Percentiles rank a stretch among this genome's conserved stretches.
phyloP scores from a whole-genome alignment of 1,140 invertebrate species.

The Atta cephalotes region DNA sequence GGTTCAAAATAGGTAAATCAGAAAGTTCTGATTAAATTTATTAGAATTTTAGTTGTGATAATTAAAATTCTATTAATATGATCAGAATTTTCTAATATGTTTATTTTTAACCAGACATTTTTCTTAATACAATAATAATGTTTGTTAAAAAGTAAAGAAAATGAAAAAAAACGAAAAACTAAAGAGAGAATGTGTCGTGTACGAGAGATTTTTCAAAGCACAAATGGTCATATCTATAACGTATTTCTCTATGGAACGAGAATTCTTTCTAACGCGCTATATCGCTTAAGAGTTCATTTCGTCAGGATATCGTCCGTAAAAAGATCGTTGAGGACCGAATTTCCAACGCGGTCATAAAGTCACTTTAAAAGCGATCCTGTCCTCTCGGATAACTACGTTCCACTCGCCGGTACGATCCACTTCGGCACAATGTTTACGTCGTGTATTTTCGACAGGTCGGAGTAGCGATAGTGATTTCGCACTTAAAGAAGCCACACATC shows the following conservation, averaged over 20 bases:
- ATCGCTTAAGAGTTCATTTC: conserved; percentile 67
- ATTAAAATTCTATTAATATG: no score
- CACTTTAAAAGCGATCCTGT: conserved; percentile 62
- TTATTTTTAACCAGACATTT: no score
- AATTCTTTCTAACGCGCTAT: conserved; percentile 51
- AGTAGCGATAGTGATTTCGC: conserved; percentile 45
- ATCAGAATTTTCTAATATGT: no score
- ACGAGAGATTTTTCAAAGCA: not conserved
- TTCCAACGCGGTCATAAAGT: conserved; percentile 66
- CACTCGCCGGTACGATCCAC: conserved; percentile 50
- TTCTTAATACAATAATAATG: conserved; percentile 2
- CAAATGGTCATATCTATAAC: conserved; percentile 47
- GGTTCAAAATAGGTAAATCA: no score
- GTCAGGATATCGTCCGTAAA: conserved; percentile 64
- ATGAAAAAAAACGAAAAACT: not conserved
- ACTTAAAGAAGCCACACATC: conserved; percentile 24
- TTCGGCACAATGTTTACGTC: conserved; percentile 57
- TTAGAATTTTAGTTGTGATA: no score
- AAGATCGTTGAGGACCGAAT: conserved; percentile 54
- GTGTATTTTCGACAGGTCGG: conserved; percentile 13
- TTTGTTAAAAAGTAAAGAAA: not conserved
- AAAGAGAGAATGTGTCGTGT: not conserved
- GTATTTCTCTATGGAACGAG: conserved; percentile 63
- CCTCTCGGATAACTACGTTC: conserved; percentile 41
- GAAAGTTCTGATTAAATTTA: no score